Base-by-base conservation (phyloP, 1,140 invertebrate genomes). In the Danaus plexippus region DNA sequence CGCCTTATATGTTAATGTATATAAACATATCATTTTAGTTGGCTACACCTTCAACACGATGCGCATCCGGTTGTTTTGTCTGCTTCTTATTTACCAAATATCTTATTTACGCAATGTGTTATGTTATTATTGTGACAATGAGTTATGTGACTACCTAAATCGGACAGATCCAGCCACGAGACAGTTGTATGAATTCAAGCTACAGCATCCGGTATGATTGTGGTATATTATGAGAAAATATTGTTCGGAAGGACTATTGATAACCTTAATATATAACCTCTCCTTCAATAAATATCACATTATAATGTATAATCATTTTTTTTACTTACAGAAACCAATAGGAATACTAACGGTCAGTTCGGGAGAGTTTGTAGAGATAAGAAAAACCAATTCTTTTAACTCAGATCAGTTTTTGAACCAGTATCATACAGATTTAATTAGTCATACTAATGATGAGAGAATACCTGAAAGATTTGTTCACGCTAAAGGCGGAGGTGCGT, bases 401-500 rank as follows among this genome's bases (percentile, higher is more conserved):
- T 54, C 63, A 7, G 64, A 74, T 44, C 59, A 96, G 51, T 80
- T 97, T 2, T 93, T 96, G 69, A 97, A 98, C 80, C 90, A 91
- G 50, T 89, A 91, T 45, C 94, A 92, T 59, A 70, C 96, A 15
- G 96, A 98, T 78, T 94, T 96, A 82, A 13, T 89, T 1, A 55
- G 22, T 41, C 52, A 59, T 22, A 9, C 52, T 1, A 52, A 57
- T 41, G 18, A n/a, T 47, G 55, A 63, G 96, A 2, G 94, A 51
- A 97, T 98, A 70, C 96, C 97, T 0, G 97, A 98, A 80, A 89
- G 97, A 66, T 94, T 98, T 0, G 96, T 97, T 0, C 96, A 98
- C 77, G 97, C 97, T 1, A 98, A 98, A 87, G 97, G 97, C 69
- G 93, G 94, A 48, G 96, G 95, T 56, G 97, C 97, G 1, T 97